Evolutionary conservation across 2,113 vertebrate genomes (phyloP).

Genomic region (Halcyon senegalensis): DNA sequence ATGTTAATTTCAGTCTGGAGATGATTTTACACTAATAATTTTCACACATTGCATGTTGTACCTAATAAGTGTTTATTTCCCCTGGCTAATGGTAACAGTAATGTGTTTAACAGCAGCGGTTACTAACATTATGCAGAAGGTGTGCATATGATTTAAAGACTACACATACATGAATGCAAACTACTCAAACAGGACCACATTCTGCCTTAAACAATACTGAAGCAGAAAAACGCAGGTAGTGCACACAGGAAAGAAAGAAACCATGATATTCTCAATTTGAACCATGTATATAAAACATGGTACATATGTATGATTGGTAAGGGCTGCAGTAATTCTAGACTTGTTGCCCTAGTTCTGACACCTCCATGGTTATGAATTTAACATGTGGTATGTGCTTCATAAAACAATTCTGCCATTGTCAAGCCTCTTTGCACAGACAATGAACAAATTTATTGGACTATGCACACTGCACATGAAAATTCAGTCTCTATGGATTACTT

Average conservation of each 20-base stretch:
- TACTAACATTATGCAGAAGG: accelerated
- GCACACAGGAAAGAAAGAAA: background rate
- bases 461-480: background rate
- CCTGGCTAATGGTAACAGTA: background rate
- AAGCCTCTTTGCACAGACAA: background rate
- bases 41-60: background rate
- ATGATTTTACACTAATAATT: background rate
- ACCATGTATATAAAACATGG: background rate
- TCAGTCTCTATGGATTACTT: background rate
- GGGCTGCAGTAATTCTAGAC: background rate
- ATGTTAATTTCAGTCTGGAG: background rate
- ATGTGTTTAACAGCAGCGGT: background rate
- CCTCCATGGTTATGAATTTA: background rate
- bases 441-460: background rate
- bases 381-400: background rate
- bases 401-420: slow-evolving; percentile 26
- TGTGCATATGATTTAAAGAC: background rate
- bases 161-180: background rate
- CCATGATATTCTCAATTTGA: background rate
- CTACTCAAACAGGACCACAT: background rate
- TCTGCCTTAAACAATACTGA: background rate
- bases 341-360: background rate
- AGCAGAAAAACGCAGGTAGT: background rate
- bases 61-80: background rate
- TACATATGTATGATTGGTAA: background rate